Percentiles rank a stretch among this genome's conserved stretches.
These are phyloP conservation scores for Sciurus carolinensis DNA, from an alignment of 2,797 vertebrate species.

Conservation along the genomic window DNA sequence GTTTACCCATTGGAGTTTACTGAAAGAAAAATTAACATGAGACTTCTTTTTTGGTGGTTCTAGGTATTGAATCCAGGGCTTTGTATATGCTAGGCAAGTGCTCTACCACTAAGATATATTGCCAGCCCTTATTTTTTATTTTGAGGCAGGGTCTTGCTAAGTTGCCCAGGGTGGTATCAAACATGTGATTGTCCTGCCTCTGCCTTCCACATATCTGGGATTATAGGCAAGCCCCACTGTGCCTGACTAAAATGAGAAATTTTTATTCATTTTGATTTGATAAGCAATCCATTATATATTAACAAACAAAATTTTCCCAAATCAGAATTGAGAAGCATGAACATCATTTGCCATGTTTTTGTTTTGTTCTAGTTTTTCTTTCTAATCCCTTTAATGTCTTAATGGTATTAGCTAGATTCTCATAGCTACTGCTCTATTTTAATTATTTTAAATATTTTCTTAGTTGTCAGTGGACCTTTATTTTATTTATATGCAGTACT, in stretches of 20 bases:
- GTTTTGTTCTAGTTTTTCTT: not conserved
- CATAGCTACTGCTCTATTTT: not conserved
- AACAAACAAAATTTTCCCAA: constrained; percentile 45
- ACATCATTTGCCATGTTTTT: not conserved
- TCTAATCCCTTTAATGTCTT: not conserved
- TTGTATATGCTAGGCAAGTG: not conserved
- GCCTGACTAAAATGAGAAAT: not conserved
- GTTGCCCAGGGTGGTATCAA: not conserved
- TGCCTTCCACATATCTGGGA: not conserved
- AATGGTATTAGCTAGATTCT: not conserved
- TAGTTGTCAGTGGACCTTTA: too few species aligned
- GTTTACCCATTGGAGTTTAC: constrained; percentile 14
- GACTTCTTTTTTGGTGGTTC: not conserved
- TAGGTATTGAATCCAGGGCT: not conserved
- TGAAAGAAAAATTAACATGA: not conserved
- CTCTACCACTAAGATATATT: not conserved
- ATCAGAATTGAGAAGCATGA: not conserved
- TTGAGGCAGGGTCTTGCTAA: not conserved
- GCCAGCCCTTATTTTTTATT: not conserved
- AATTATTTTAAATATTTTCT: too few species aligned
- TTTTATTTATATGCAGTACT: too few species aligned
- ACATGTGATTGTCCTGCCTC: not conserved
- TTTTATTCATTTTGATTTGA: constrained; percentile 35
- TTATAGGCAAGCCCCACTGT: not conserved
- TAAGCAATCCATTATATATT: not conserved